Percentiles rank a stretch among this genome's conserved stretches.
These are phyloP conservation scores for Epinephelus awoara DNA, from an alignment of 2,797 vertebrate genomes.

Conservation along the genomic window DNA sequence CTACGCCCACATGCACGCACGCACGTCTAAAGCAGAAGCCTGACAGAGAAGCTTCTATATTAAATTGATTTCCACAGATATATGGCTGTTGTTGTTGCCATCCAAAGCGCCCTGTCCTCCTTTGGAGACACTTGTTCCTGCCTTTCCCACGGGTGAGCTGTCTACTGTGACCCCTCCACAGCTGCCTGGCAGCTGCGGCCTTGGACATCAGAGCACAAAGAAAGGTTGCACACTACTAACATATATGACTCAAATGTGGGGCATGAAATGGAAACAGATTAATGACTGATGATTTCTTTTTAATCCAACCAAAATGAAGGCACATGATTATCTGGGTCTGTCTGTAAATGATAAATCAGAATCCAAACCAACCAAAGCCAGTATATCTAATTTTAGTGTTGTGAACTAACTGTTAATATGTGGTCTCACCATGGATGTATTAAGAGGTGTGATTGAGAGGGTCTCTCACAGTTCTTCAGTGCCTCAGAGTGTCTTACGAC, in stretches of 20 bases:
- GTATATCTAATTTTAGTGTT: background rate
- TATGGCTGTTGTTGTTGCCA: slow-evolving; percentile 22
- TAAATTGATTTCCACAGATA: slow-evolving; percentile 52
- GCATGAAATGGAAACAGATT: background rate
- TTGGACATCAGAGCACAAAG: slow-evolving; percentile 18
- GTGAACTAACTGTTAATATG: background rate
- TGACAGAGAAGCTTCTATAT: slow-evolving; percentile 32
- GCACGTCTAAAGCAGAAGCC: slow-evolving; percentile 32
- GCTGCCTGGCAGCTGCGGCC: slow-evolving; percentile 51
- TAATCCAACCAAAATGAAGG: background rate
- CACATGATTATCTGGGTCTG: background rate
- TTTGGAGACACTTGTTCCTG: slow-evolving; percentile 9
- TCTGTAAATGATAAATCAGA: background rate
- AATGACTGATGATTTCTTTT: slow-evolving; percentile 2
- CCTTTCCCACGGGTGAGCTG: slow-evolving; percentile 24
- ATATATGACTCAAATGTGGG: background rate
- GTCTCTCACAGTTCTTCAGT: background rate
- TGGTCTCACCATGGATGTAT: background rate
- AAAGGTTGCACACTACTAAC: background rate
- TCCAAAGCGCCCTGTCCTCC: background rate
- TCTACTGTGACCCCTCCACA: slow-evolving; percentile 38
- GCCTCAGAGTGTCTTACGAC: background rate
- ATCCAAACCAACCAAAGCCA: background rate
- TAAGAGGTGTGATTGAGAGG: too few species aligned
- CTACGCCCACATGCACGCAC: slow-evolving; percentile 12